Percentiles rank a stretch among this genome's conserved stretches.
Evolutionary conservation across 2,113 vertebrate species (phyloP).

Genomic region (Grantiella picta): DNA sequence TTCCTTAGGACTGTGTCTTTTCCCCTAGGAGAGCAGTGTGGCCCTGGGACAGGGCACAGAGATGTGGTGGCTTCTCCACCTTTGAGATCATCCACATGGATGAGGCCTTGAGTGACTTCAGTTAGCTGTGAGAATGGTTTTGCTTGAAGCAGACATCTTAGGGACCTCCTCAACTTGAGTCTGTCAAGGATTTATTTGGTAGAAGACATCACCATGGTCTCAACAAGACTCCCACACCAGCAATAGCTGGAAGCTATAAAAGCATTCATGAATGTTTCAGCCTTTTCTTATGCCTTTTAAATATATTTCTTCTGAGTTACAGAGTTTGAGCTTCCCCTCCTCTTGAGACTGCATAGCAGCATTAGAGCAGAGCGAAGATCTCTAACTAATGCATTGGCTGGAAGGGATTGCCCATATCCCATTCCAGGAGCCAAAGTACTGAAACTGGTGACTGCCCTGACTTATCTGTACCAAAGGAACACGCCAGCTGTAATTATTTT

Average conservation of each 20-base stretch:
- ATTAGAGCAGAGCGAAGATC: neutral
- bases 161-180: neutral
- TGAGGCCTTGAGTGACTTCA: neutral
- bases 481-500: slow-evolving; percentile 26
- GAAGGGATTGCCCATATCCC: neutral
- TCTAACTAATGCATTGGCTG: neutral
- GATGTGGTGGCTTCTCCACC: neutral
- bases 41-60: neutral
- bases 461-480: slow-evolving; percentile 8
- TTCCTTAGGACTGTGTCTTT: neutral
- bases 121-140: neutral
- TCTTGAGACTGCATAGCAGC: neutral
- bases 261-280: neutral
- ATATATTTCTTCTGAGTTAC: neutral
- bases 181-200: neutral
- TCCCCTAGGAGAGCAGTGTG: neutral
- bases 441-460: slow-evolving; percentile 9
- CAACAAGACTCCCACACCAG: neutral
- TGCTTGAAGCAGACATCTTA: neutral
- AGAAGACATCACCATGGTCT: neutral
- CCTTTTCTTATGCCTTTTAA: neutral
- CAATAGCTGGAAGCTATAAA: neutral
- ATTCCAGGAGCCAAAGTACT: neutral
- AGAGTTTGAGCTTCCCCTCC: neutral
- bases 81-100: neutral